Evolutionary conservation across 2,888 invertebrate species (phyloP).

Genomic region (Mythimna lalbum): DNA sequence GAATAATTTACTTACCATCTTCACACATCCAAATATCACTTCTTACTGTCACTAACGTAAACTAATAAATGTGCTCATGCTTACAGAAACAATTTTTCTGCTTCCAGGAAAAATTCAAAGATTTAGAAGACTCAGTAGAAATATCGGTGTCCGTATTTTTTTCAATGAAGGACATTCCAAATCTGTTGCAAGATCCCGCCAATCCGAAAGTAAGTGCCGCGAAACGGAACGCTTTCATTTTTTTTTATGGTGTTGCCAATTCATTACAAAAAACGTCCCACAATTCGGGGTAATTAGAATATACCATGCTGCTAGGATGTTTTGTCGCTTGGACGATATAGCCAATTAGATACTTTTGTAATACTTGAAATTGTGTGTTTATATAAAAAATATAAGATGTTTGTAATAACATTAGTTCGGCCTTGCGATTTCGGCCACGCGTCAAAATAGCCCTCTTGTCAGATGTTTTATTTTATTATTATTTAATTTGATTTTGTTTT

Average conservation of each 20-base stretch:
- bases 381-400: too few species aligned
- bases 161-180: slow-evolving; percentile 89
- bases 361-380: too few species aligned
- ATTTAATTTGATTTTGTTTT: background rate
- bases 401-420: too few species aligned
- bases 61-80: background rate
- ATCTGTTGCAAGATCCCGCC: slow-evolving; percentile 86
- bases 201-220: slow-evolving; percentile 85
- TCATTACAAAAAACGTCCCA: slow-evolving; percentile 12
- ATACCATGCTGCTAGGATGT: background rate
- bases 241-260: slow-evolving; percentile 38
- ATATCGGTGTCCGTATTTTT: slow-evolving; percentile 87
- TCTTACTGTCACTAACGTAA: background rate
- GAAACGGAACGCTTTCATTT: slow-evolving; percentile 41
- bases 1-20: background rate
- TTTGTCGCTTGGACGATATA: background rate
- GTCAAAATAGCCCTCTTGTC: background rate
- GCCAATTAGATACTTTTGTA: background rate
- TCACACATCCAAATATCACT: background rate
- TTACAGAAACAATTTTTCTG: background rate
- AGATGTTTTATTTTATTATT: background rate
- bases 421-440: background rate
- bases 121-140: slow-evolving; percentile 88
- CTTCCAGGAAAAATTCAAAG: slow-evolving; percentile 85
- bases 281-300: slow-evolving; percentile 16